These are phyloP conservation scores for Incurvaria masculella DNA, from an alignment of 2,888 invertebrate species.

Conservation along the genomic window DNA sequence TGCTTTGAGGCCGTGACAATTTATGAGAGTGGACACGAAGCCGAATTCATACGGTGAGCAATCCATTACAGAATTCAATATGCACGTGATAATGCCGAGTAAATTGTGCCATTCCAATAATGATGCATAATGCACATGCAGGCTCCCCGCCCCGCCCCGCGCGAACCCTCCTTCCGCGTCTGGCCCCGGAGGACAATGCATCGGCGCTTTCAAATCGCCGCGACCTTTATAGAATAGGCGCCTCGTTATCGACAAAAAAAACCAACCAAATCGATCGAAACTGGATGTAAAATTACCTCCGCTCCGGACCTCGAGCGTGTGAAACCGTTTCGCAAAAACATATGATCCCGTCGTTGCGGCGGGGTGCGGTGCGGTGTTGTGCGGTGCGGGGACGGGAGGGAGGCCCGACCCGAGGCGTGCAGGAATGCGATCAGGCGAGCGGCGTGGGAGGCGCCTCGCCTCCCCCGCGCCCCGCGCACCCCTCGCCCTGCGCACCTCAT, in stretches of 20 bases:
- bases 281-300: background rate
- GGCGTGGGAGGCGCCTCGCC: slow-evolving; percentile 50
- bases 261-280: too few relatives aligned
- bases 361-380: background rate
- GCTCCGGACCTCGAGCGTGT: background rate
- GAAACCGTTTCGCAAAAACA: slow-evolving; percentile 59
- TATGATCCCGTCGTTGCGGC: slow-evolving; percentile 35
- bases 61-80: slow-evolving; percentile 42
- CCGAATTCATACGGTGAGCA: slow-evolving; percentile 21
- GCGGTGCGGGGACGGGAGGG: slow-evolving; percentile 18
- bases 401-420: slow-evolving; percentile 47
- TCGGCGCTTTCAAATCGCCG: too few relatives aligned
- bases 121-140: slow-evolving; percentile 50
- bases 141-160: slow-evolving; percentile 33
- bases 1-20: too few relatives aligned
- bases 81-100: slow-evolving; percentile 29
- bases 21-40: too few relatives aligned
- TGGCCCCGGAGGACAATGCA: background rate
- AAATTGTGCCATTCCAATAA: slow-evolving; percentile 51
- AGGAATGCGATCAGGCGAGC: slow-evolving; percentile 54
- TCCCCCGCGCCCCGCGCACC: slow-evolving; percentile 31
- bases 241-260: too few relatives aligned
- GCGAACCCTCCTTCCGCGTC: slow-evolving; percentile 16
- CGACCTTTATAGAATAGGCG: too few relatives aligned
- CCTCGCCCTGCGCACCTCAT: too few relatives aligned